phyloP scores from a whole-genome alignment of 2,113 vertebrate species.

The Triplophysa siluroides region DNA sequence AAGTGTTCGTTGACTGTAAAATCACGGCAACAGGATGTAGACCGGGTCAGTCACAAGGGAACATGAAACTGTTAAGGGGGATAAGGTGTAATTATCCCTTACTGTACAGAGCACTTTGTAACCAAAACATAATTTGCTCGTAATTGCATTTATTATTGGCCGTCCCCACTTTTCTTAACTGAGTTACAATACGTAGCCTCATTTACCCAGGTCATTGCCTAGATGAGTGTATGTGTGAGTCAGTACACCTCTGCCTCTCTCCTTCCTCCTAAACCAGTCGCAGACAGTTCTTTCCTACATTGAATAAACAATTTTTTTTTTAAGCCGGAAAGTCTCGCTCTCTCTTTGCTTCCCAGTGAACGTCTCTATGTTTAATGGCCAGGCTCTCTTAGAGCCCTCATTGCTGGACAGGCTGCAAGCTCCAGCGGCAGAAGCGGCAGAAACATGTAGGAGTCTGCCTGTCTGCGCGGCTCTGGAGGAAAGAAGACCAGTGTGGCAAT shows the following conservation, averaged over 20 bases:
- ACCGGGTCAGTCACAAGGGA: constrained; percentile 15
- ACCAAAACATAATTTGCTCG: constrained; percentile 6
- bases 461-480: constrained; percentile 41
- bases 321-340: constrained; percentile 11
- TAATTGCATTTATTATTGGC: constrained; percentile 14
- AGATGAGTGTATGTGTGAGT: background rate
- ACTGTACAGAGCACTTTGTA: constrained; percentile 24
- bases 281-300: constrained; percentile 2
- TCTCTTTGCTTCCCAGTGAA: constrained; percentile 37
- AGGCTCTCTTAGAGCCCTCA: constrained; percentile 14
- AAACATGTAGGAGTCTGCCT: constrained; percentile 47
- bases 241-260: background rate
- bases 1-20: constrained; percentile 45
- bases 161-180: constrained; percentile 13
- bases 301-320: background rate
- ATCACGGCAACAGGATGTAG: constrained; percentile 37
- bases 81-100: background rate
- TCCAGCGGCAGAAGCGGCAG: constrained; percentile 32
- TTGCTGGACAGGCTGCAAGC: constrained; percentile 22
- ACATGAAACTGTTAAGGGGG: constrained; percentile 5
- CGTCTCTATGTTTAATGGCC: background rate
- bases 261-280: background rate
- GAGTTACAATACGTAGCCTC: background rate
- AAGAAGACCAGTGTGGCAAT: constrained; percentile 52
- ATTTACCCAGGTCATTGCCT: background rate